phyloP scores from a whole-genome alignment of 1,140 invertebrate species.

The Procambarus virginalis region DNA sequence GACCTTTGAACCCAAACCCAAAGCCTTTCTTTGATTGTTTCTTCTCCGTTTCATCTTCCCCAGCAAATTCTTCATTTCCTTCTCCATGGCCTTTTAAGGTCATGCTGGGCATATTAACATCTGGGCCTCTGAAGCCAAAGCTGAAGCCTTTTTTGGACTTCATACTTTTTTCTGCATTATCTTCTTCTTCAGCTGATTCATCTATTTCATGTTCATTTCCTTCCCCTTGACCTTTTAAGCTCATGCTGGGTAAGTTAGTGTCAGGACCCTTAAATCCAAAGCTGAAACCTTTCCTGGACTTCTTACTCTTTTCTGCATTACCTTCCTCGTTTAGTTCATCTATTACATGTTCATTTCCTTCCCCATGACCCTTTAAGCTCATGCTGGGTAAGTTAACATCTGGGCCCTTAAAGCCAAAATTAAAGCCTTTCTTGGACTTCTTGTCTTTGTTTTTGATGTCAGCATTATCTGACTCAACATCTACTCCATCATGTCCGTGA shows the following conservation, averaged over 20 bases:
- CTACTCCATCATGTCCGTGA: background rate
- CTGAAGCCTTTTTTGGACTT: constrained; percentile 35
- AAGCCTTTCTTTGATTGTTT: constrained; percentile 31
- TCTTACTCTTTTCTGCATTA: constrained; percentile 9
- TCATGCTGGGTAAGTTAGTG: constrained; percentile 27
- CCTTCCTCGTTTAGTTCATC: background rate
- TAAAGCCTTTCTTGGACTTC: constrained; percentile 35
- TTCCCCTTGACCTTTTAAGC: background rate
- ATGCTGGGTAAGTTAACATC: constrained; percentile 31
- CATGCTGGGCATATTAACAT: constrained; percentile 26
- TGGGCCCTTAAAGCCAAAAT: constrained; percentile 41
- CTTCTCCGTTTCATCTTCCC: background rate
- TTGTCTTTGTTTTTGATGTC: constrained; percentile 16
- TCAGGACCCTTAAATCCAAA: constrained; percentile 48
- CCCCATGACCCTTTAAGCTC: background rate
- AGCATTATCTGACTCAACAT: background rate
- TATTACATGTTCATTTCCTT: background rate
- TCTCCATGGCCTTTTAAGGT: constrained; percentile 6
- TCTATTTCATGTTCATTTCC: constrained; percentile 1
- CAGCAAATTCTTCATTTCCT: background rate
- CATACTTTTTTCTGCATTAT: background rate
- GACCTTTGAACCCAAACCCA: constrained; percentile 31
- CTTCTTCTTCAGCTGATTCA: background rate
- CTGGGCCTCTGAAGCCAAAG: constrained; percentile 33
- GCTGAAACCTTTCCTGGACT: constrained; percentile 33